Percentiles rank a stretch among this genome's conserved stretches.
phyloP scores from a whole-genome alignment of 2,797 vertebrate species.

The Pogoniulus pusillus region DNA sequence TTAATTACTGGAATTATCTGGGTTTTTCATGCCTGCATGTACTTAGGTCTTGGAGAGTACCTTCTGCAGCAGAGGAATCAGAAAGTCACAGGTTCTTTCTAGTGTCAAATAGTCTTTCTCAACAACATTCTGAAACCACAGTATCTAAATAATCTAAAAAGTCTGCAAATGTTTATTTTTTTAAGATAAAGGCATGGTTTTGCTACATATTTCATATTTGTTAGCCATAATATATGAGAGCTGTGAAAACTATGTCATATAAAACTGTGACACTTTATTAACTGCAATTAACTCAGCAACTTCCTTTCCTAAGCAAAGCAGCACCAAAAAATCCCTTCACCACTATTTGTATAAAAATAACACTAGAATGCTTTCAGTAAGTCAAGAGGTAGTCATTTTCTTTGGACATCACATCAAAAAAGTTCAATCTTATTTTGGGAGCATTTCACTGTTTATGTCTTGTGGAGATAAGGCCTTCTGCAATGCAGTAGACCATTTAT shows the following conservation, averaged over 20 bases:
- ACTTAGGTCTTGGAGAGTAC: not conserved
- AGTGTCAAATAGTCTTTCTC: not conserved
- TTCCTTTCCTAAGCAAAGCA: not conserved
- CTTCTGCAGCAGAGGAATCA: not conserved
- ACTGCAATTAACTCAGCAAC: not conserved
- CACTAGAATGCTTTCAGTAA: not conserved
- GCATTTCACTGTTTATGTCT: not conserved
- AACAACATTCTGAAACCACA: not conserved
- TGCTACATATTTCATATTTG: not conserved
- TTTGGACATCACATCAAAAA: not conserved
- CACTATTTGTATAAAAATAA: not conserved
- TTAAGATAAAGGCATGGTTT: not conserved
- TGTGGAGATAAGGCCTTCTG: not conserved
- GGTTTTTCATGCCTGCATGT: not conserved
- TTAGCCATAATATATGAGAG: not conserved
- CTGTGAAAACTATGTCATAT: not conserved
- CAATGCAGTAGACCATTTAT: not conserved
- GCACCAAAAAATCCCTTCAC: not conserved
- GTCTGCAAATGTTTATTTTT: not conserved
- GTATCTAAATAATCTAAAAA: not conserved
- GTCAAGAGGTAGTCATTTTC: not conserved
- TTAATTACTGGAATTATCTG: not conserved
- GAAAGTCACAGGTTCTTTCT: not conserved
- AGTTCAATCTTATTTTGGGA: not conserved
- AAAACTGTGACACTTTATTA: not conserved